Evolutionary conservation across 1,140 invertebrate species (phyloP).

Genomic region (Aphaenogaster floridana): DNA sequence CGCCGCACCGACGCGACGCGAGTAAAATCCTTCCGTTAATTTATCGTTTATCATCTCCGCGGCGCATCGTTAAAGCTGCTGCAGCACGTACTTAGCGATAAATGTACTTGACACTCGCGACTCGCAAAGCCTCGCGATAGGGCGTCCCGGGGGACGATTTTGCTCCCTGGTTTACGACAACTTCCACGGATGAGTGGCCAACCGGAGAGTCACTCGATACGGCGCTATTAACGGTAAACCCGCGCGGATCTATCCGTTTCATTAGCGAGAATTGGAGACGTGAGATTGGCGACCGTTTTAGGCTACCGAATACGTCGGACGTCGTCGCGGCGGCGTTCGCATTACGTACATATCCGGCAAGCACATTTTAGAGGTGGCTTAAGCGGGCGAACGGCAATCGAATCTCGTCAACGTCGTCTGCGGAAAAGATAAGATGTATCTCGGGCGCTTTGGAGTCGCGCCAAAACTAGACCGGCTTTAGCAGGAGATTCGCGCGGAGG

Average conservation of each 20-base stretch:
- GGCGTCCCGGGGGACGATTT: not conserved
- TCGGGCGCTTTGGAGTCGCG: constrained; percentile 57
- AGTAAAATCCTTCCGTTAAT: constrained; percentile 51
- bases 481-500: constrained; percentile 13
- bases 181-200: not conserved
- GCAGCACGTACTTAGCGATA: constrained; percentile 45
- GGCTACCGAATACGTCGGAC: not conserved
- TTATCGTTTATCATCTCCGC: constrained; percentile 58
- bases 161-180: constrained; percentile 22
- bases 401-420: constrained; percentile 68
- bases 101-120: constrained; percentile 53
- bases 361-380: constrained; percentile 39
- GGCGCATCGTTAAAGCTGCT: constrained; percentile 47
- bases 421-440: constrained; percentile 68
- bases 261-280: constrained; percentile 27
- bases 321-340: not conserved
- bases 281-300: constrained; percentile 50
- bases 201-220: not conserved
- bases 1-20: not conserved
- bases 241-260: constrained; percentile 37
- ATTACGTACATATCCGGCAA: not conserved
- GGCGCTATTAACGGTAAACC: constrained; percentile 31
- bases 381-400: constrained; percentile 4
- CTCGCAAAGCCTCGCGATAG: constrained; percentile 25
- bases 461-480: constrained; percentile 66